Evolutionary conservation across 2,888 invertebrate species (phyloP).

Genomic region (Netelia fuscicornis): DNA sequence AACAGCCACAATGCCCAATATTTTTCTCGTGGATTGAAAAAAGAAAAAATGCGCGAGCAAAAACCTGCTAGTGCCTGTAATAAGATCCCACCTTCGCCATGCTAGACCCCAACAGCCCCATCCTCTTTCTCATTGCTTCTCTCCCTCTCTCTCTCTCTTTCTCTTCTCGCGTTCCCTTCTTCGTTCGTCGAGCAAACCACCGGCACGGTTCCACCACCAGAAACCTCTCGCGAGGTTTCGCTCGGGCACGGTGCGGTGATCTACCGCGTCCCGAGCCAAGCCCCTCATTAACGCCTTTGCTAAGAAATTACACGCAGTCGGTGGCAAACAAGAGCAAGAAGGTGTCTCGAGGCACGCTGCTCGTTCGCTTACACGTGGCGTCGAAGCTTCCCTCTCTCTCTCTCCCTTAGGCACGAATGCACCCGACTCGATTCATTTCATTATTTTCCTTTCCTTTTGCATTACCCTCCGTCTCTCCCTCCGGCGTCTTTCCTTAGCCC

Average conservation of each 20-base stretch:
- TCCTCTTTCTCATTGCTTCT: slow-evolving; percentile 8
- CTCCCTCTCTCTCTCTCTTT: neutral
- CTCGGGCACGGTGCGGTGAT: slow-evolving; percentile 76
- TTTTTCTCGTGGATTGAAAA: neutral
- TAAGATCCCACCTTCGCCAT: slow-evolving; percentile 11
- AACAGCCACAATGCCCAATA: too few relatives aligned
- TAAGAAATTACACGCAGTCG: slow-evolving; percentile 84
- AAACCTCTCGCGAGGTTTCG: slow-evolving; percentile 24
- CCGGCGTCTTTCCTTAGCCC: slow-evolving; percentile 59
- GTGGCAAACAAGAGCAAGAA: slow-evolving; percentile 84
- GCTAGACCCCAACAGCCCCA: slow-evolving; percentile 4
- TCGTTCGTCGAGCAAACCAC: slow-evolving; percentile 16
- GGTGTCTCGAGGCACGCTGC: slow-evolving; percentile 77
- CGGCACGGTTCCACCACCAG: slow-evolving; percentile 29
- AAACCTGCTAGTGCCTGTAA: neutral
- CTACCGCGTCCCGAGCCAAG: slow-evolving; percentile 84
- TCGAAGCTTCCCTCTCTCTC: slow-evolving; percentile 40
- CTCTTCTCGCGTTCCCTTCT: neutral
- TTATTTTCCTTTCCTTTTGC: slow-evolving; percentile 58
- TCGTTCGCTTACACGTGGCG: slow-evolving; percentile 77
- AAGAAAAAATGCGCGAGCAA: neutral
- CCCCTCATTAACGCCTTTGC: slow-evolving; percentile 85
- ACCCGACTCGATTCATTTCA: slow-evolving; percentile 49
- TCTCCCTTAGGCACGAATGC: slow-evolving; percentile 41
- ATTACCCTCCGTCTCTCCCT: slow-evolving; percentile 31